Conservation (phyloP, 2,888 invertebrate genomes). For the Coelinius sp. region DNA sequence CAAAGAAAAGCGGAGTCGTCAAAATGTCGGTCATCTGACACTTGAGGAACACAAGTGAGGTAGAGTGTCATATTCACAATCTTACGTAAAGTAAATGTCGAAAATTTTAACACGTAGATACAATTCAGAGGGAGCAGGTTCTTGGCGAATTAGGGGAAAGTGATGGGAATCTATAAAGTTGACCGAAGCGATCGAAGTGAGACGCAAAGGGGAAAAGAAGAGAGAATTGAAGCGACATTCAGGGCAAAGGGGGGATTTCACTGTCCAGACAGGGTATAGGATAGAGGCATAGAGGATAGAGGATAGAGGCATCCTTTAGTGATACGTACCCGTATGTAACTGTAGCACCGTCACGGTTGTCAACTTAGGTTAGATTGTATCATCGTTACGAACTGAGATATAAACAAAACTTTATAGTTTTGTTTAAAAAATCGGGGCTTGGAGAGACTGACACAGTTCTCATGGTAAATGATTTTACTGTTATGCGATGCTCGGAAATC, state of each 20-base stretch:
- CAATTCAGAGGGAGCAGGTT: neutral
- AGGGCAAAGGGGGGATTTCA: neutral
- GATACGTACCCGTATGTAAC: slow-evolving; percentile 8
- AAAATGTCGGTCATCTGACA: neutral
- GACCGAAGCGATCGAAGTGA: neutral
- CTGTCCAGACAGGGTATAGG: neutral
- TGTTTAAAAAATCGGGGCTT: neutral
- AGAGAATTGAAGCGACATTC: neutral
- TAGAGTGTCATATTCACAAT: neutral
- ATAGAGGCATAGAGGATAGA: too few species aligned
- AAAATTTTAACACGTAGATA: neutral
- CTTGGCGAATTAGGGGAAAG: neutral
- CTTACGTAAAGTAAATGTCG: neutral
- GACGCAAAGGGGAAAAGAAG: neutral
- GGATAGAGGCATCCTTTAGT: too few species aligned
- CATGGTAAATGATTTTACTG: slow-evolving; percentile 19
- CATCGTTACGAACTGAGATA: slow-evolving; percentile 21
- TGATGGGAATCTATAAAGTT: neutral
- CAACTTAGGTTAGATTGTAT: slow-evolving; percentile 29
- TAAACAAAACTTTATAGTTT: too few species aligned
- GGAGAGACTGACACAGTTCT: slow-evolving; percentile 20
- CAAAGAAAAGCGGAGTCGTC: neutral
- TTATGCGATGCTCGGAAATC: neutral
- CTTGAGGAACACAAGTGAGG: neutral
- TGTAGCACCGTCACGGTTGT: slow-evolving; percentile 18